These are phyloP conservation scores for Ascaphus truei DNA, from an alignment of 2,113 vertebrate genomes.

Conservation along the genomic window DNA sequence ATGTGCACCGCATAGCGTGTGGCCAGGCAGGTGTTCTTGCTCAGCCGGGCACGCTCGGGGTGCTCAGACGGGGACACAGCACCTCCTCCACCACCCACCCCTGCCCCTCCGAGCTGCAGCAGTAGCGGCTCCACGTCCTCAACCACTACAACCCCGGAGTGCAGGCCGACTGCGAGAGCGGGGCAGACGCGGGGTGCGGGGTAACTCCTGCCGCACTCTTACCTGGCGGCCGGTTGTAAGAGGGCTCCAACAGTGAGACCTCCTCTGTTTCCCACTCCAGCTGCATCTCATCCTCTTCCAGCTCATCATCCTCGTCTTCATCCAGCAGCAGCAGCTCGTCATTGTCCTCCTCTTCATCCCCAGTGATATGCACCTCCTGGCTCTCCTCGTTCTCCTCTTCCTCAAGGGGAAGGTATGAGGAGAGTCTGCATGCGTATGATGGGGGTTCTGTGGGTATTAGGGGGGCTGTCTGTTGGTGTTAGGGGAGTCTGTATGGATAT, in stretches of 20 bases:
- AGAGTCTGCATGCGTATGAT: no score
- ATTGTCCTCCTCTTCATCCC: conserved; percentile 70
- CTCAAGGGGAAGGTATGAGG: no score
- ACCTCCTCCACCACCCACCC: conserved; percentile 54
- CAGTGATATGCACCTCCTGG: conserved; percentile 84
- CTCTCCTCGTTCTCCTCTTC: conserved; percentile 70
- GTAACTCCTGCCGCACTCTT: conserved; percentile 52
- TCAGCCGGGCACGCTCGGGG: conserved; percentile 82
- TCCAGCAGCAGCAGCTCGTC: conserved; percentile 54
- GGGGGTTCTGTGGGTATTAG: no score
- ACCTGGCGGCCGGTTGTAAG: conserved; percentile 29
- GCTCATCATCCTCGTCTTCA: conserved; percentile 55
- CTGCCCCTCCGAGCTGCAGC: conserved; percentile 43
- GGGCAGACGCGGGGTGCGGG: neutral
- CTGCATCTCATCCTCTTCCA: conserved; percentile 68
- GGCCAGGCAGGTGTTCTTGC: conserved; percentile 94
- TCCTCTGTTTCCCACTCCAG: conserved; percentile 74
- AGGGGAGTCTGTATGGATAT: no score
- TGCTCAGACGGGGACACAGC: conserved; percentile 69
- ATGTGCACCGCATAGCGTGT: conserved; percentile 95
- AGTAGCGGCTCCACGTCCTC: conserved; percentile 55
- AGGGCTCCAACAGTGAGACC: conserved; percentile 46
- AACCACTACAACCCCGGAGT: conserved; percentile 57
- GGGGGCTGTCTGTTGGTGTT: no score
- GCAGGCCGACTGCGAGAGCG: conserved; percentile 65